Evolutionary conservation across 2,113 vertebrate genomes (phyloP), one percentile per base, ranked within the genome.

Genomic region (Megaleporinus macrocephalus): DNA sequence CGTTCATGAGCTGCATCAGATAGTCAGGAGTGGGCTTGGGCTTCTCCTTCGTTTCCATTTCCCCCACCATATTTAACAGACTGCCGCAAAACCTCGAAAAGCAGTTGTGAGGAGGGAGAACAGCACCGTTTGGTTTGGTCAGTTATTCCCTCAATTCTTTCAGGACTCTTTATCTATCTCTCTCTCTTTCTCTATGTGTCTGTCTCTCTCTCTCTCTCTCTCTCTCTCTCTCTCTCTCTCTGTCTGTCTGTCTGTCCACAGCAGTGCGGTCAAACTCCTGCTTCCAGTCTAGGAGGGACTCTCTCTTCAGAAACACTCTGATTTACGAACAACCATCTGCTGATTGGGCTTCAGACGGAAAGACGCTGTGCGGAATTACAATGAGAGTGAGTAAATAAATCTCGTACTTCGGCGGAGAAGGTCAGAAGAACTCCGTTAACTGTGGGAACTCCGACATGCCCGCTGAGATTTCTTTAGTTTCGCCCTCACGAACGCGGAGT

Each of bases 1-100:
- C 97, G 95, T 98, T 98, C 96, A 98, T 99, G 81, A 99, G 94
- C 94, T 99, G 97, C 97, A 99, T 99, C 87, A 98, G 94, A 89
- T 99, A 99, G 94, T 98, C 97, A 78, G 97, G 97, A 90, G 93
- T 99, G 92, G 97, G 96, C 94, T 97, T 98, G 89, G 97, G 97
- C 92, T 97, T 95, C 94, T 98, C 97, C 95, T 97, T 98, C 90
- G 96, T 93, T 95, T 98, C 97, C 93, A 96, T 98, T 95, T 98
- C 97, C 94, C 97, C 97, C 81, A 98, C 97, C 97, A 98, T 87
- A 78, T 87, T 85, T 85, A 63, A 85, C 70, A 84, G 22, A 20
- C 29, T 62, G 30, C 15, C 62, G n/a, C 13, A 69, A n/a, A 68
- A 65, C 20, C 26, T 44, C 0, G 33, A 26, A 53, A 73, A 73